phyloP scores from a whole-genome alignment of 2,888 invertebrate species.

The Aradus depressus region DNA sequence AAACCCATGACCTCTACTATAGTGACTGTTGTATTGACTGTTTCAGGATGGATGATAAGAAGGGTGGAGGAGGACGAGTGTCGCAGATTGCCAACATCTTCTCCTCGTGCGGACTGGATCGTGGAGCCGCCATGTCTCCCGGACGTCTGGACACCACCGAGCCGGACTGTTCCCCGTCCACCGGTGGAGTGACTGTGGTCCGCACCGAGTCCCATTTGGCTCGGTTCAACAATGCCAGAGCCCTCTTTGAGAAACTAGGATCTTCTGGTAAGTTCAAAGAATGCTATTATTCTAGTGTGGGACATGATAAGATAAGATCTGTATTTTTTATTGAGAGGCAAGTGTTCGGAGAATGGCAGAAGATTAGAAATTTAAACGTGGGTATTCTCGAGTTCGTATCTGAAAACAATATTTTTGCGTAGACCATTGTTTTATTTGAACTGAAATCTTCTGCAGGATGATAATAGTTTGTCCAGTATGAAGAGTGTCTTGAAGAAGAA shows the following conservation, averaged over 20 bases:
- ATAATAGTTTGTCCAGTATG: too few relatives aligned
- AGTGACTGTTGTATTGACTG: too few relatives aligned
- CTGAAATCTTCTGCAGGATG: too few relatives aligned
- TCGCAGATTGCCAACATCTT: conserved; percentile 86
- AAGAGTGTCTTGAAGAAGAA: too few relatives aligned
- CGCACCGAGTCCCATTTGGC: conserved; percentile 81
- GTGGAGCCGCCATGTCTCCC: conserved; percentile 42
- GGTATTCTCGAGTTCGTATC: too few relatives aligned
- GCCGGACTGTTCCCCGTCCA: conserved; percentile 26
- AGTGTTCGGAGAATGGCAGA: too few relatives aligned
- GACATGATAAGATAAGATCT: too few relatives aligned
- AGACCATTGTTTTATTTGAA: too few relatives aligned
- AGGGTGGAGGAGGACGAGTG: conserved; percentile 35
- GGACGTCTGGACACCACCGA: conserved; percentile 36
- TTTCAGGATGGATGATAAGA: conserved; percentile 32
- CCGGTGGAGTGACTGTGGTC: conserved; percentile 52
- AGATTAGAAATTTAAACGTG: too few relatives aligned
- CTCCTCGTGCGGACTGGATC: conserved; percentile 41
- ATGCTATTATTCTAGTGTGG: not conserved
- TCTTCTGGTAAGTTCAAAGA: conserved; percentile 20
- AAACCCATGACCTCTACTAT: too few relatives aligned
- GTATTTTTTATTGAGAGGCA: too few relatives aligned
- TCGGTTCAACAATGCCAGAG: conserved; percentile 82
- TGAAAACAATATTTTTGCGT: too few relatives aligned
- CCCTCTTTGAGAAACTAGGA: conserved; percentile 81